Evolutionary conservation across 2,113 vertebrate genomes (phyloP).

Genomic region (Montifringilla adamsi): DNA sequence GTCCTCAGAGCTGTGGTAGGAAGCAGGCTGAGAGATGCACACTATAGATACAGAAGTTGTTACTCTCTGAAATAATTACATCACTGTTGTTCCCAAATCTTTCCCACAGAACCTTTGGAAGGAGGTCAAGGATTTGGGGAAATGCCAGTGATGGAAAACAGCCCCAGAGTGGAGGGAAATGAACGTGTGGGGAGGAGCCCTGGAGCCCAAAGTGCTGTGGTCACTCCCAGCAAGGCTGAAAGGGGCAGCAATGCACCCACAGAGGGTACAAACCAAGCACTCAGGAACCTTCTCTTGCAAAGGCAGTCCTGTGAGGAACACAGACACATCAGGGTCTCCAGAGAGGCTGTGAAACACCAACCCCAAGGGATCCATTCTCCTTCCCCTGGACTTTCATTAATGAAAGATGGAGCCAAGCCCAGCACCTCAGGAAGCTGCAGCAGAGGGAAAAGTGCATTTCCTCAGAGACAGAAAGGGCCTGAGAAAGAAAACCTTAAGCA

Average conservation of each 20-base stretch:
- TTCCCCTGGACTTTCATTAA: background rate
- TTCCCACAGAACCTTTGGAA: background rate
- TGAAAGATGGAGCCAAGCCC: background rate
- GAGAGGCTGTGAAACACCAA: background rate
- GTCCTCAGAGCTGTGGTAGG: background rate
- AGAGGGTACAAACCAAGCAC: background rate
- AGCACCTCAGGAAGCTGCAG: background rate
- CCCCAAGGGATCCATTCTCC: background rate
- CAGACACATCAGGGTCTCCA: background rate
- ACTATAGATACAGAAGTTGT: background rate
- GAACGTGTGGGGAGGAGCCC: background rate
- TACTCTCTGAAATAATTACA: background rate
- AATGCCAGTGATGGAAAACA: background rate
- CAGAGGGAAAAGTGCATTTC: background rate
- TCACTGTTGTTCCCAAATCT: background rate
- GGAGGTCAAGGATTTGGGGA: background rate
- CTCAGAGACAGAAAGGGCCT: background rate
- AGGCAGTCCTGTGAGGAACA: background rate
- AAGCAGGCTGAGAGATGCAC: background rate
- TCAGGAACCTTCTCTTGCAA: background rate
- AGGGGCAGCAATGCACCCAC: background rate
- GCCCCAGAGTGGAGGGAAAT: background rate
- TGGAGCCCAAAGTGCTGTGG: background rate
- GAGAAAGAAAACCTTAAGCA: conserved; percentile 6
- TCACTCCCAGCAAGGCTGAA: background rate